Evolutionary conservation across 1,140 invertebrate species (phyloP), one percentile per base, ranked within the genome.

Genomic region (Zaprionus ghesquierei): DNA sequence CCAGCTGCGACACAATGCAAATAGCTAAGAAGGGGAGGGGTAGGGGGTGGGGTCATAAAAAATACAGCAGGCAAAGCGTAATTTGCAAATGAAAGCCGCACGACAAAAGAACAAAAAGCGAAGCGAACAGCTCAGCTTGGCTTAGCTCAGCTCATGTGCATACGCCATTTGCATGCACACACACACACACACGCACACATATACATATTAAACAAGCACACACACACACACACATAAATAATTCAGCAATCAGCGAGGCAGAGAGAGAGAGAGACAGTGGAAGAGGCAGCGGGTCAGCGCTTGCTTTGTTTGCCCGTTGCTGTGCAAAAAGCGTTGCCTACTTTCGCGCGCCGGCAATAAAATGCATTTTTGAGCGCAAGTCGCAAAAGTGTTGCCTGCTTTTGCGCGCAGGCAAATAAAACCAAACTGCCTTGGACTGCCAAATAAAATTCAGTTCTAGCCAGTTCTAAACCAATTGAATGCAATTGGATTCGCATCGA

Each of bases 11-110:
- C 60, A 65, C 54, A 75, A 70, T 71, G 61, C 55, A 70, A 70
- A 75, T 64, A 31, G 27, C 41, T 8, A 31, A 44, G 13, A 13
- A 31, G 6, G 38, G 20, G 35, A 41, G 50, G 29, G 60, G 27
- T n/a, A 27, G 10, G 8, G 41, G 20, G 18, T 8, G 10, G 38
- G 25, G 41, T 54, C 59, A 64, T 76, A 66, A 77, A 69, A 69
- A 69, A 63, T 64, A 50, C 71, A 69, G 66, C 71, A 69, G 44
- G 35, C 71, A 64, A 63, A 68, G 63, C 56, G 59, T 79, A 77
- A 79, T 79, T 79, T 77, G 75, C 69, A 79, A 89, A 84, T 86
- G 79, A 86, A 89, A 81, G 65, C 75, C 59, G 35, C 59, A 64
- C 20, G n/a, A 35, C 22, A 49, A 85, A 53, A 61, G 2, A 55